Evolutionary conservation across 2,888 invertebrate species (phyloP), one percentile per base, ranked within the genome.

Genomic region (Tribolium freemani): DNA sequence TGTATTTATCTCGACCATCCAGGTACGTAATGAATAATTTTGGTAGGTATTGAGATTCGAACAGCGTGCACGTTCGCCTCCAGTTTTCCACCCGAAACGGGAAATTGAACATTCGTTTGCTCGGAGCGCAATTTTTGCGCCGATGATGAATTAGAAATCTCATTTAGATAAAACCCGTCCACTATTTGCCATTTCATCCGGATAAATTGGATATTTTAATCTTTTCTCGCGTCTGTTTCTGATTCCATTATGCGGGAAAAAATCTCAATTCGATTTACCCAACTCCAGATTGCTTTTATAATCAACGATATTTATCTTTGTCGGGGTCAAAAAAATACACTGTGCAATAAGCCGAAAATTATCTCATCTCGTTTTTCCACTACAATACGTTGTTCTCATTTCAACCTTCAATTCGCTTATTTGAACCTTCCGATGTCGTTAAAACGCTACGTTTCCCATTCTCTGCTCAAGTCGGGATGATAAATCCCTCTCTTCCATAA

Each of bases 81-180:
- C 8, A 38, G 38, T 38, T 38, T 38, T 38, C 38, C 38, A 38
- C 38, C 20, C 16, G 9, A 20, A 61, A 48, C 26, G 61, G 44
- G 53, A 53, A 53, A 51, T 64, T 51, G 56, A 56, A 66, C 66
- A 46, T 38, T 30, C 60, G 60, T 16, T 64, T 38, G 64, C 51
- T 31, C 45, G 16, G 51, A 48, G 46, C 11, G 11, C 48, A 30
- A 61, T 61, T 61, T 61, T 63, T 50, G 16, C 50, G 63, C 6
- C 63, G 63, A 63, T 63, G 63, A 63, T 63, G 66, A 66, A 66
- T 66, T 66, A 66, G 53, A 66, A 66, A 66, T 66, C 66, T 66
- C 66, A 66, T 66, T 66, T 54, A 66, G 66, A 66, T 66, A 66
- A 54, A 38, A 20, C 45, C 21, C 26, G 66, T 53, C 66, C 63